phyloP scores from a whole-genome alignment of 1,140 invertebrate species.

The Neotoxoptera formosana region DNA sequence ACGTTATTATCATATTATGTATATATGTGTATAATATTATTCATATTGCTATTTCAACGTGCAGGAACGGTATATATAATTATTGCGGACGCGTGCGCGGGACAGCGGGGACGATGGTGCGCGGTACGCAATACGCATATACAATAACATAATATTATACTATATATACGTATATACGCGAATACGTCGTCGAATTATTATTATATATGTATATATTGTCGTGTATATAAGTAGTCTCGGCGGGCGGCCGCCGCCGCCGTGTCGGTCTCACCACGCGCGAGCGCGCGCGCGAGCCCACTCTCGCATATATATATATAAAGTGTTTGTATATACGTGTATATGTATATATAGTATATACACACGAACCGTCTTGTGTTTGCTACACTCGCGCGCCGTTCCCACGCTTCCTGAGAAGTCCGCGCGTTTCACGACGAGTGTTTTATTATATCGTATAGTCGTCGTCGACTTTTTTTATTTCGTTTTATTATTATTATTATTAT shows the following conservation, averaged over 20 bases:
- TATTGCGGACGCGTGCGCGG: conserved; percentile 42
- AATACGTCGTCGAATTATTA: not conserved
- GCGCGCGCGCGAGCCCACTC: not conserved
- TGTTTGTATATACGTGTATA: not conserved
- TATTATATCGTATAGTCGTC: conserved; percentile 25
- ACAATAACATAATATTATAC: not conserved
- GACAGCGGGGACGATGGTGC: not conserved
- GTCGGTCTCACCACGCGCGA: conserved; percentile 19
- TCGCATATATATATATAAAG: not conserved
- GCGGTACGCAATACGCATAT: not conserved
- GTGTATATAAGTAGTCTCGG: conserved; percentile 17
- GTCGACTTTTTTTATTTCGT: not conserved
- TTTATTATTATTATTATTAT: conserved; percentile 20
- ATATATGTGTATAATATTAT: not conserved
- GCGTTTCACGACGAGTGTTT: conserved; percentile 58
- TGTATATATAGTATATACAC: not conserved
- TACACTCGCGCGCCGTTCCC: conserved; percentile 52
- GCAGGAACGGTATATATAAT: conserved; percentile 38
- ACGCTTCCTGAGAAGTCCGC: conserved; percentile 59
- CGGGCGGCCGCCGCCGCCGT: not conserved
- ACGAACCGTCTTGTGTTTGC: conserved; percentile 11
- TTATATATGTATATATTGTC: not conserved
- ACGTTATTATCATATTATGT: conserved; percentile 14
- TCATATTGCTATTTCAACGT: not conserved
- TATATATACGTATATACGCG: not conserved